phyloP scores from a whole-genome alignment of 1,140 invertebrate species.

The Ostrea denselamellosa region DNA sequence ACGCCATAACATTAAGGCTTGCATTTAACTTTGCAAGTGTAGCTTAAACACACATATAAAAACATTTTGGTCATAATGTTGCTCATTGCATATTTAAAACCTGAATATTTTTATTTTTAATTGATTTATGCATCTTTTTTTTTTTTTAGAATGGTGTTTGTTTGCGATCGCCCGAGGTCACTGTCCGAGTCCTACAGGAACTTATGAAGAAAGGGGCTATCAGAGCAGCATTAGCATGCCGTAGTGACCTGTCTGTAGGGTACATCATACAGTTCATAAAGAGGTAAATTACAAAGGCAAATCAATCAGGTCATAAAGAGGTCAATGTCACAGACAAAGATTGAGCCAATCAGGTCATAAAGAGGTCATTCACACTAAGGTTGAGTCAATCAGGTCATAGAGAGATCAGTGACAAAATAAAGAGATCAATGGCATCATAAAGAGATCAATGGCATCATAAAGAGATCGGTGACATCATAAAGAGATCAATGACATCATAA shows the following conservation, averaged over 20 bases:
- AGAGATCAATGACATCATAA: not conserved
- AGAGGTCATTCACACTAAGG: not conserved
- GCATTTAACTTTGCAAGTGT: too few relatives aligned
- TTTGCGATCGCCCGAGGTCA: slow-evolving; percentile 83
- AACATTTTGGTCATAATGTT: not conserved
- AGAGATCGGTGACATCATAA: not conserved
- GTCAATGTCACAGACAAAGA: not conserved
- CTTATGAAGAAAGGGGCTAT: slow-evolving; percentile 79
- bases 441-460: not conserved
- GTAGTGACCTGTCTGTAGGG: slow-evolving; percentile 84
- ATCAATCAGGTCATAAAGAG: slow-evolving; percentile 86
- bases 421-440: not conserved
- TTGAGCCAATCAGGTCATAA: not conserved
- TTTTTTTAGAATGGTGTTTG: slow-evolving; percentile 79
- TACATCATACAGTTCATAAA: slow-evolving; percentile 87
- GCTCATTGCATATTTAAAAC: not conserved
- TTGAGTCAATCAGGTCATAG: not conserved
- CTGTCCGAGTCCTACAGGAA: slow-evolving; percentile 90
- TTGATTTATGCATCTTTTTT: not conserved
- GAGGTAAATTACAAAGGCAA: slow-evolving; percentile 79
- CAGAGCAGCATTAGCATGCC: slow-evolving; percentile 84
- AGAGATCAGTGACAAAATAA: not conserved
- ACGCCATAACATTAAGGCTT: too few relatives aligned
- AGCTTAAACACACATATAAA: too few relatives aligned
- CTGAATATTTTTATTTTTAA: not conserved